A percentile compares a stretch with the other conserved stretches of the same genome.
Conservation (phyloP, 2,113 vertebrate genomes). For the Chlamydotis undulata region DNA sequence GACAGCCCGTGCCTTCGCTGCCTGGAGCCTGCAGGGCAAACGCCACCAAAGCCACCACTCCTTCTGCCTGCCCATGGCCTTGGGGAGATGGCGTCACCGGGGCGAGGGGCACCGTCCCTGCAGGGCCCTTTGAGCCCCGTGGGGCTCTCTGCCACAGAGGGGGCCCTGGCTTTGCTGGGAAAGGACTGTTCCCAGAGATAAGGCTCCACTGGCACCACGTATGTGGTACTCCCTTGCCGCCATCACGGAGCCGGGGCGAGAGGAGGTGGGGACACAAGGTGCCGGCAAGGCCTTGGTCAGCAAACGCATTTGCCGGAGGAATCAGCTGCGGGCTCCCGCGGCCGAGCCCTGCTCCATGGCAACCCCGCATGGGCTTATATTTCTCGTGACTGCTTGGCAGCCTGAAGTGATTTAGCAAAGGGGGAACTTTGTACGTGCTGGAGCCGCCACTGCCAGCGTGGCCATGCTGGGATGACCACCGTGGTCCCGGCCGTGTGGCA, state of each 20-base stretch:
- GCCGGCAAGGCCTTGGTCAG: not conserved
- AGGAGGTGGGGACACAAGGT: not conserved
- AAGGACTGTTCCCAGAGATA: not conserved
- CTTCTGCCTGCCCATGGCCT: not conserved
- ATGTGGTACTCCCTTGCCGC: accelerated
- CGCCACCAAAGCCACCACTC: accelerated
- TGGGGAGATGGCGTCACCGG: accelerated
- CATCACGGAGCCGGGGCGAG: not conserved
- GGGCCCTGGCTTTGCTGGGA: not conserved
- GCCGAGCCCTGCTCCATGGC: conserved; percentile 58
- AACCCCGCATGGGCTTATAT: conserved; percentile 50
- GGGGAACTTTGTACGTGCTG: not conserved
- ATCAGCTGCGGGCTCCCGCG: not conserved
- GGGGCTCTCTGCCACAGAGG: not conserved
- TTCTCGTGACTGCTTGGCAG: conserved; percentile 71
- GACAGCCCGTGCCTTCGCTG: not conserved
- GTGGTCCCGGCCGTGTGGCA: not conserved
- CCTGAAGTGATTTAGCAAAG: conserved; percentile 57
- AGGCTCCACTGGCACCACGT: accelerated
- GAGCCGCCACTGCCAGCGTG: not conserved
- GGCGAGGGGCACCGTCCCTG: accelerated
- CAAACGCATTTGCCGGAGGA: not conserved
- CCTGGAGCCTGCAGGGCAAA: not conserved
- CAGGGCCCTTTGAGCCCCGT: not conserved
- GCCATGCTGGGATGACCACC: not conserved